A percentile compares a stretch with the other conserved stretches of the same genome.
Conservation (phyloP, 2,888 invertebrate genomes). For the Catonia carolina region DNA sequence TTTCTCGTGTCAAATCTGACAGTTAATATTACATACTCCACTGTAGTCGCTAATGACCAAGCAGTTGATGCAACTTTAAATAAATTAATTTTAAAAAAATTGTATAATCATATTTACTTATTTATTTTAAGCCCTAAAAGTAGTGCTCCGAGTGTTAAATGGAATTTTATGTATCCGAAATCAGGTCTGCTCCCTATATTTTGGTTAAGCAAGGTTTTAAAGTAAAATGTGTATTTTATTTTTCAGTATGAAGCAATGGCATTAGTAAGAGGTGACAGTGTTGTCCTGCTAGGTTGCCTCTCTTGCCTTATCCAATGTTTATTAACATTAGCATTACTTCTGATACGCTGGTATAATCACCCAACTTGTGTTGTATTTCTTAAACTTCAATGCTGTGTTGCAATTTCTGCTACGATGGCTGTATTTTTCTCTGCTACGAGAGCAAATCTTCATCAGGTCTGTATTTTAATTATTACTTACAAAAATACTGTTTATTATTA, state of each 20-base stretch:
- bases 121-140: too few species aligned
- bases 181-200: too few species aligned
- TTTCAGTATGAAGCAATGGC: slow-evolving; percentile 4
- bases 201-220: too few species aligned
- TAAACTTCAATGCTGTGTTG: slow-evolving; percentile 61
- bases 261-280: slow-evolving; percentile 30
- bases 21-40: too few species aligned
- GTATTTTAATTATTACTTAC: too few species aligned
- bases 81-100: too few species aligned
- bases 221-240: background rate
- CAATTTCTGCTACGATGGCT: slow-evolving; percentile 63
- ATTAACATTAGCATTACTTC: slow-evolving; percentile 45
- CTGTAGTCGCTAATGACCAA: too few species aligned
- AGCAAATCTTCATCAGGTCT: background rate
- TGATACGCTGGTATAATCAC: slow-evolving; percentile 47
- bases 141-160: too few species aligned
- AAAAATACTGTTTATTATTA: background rate
- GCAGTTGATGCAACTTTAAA: too few species aligned
- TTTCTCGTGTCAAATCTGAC: too few species aligned
- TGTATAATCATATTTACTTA: too few species aligned
- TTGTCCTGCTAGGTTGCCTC: slow-evolving; percentile 49
- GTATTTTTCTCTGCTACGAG: slow-evolving; percentile 44
- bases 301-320: slow-evolving; percentile 48
- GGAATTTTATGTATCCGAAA: too few species aligned
- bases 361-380: slow-evolving; percentile 55